phyloP scores from a whole-genome alignment of 2,888 invertebrate genomes.

The Branchellion lobata region DNA sequence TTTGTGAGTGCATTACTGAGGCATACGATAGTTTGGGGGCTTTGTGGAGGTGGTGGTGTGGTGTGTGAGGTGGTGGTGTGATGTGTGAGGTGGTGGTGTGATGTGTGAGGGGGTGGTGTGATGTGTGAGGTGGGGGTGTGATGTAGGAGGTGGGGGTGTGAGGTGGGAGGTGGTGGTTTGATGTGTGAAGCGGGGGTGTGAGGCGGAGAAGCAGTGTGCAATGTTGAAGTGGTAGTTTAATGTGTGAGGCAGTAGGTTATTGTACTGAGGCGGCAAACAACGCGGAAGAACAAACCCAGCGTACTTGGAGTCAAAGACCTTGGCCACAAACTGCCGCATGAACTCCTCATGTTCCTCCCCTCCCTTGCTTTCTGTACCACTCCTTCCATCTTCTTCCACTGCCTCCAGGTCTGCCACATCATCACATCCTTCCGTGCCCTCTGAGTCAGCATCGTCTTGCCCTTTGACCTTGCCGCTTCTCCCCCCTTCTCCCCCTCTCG shows the following conservation, averaged over 20 bases:
- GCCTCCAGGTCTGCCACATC: slow-evolving; percentile 44
- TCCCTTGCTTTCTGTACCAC: slow-evolving; percentile 47
- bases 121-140: too few relatives aligned
- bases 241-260: too few relatives aligned
- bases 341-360: slow-evolving; percentile 49
- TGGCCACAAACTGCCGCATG: slow-evolving; percentile 71
- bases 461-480: neutral
- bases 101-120: too few relatives aligned
- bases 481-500: neutral
- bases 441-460: slow-evolving; percentile 48
- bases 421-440: slow-evolving; percentile 52
- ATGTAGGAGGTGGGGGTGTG: too few relatives aligned
- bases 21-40: too few relatives aligned
- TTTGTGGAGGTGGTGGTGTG: too few relatives aligned
- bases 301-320: slow-evolving; percentile 67
- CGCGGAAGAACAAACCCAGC: slow-evolving; percentile 1
- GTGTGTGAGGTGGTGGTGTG: too few relatives aligned
- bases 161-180: too few relatives aligned
- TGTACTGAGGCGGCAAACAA: neutral
- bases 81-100: too few relatives aligned
- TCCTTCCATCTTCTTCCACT: slow-evolving; percentile 2
- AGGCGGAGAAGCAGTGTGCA: too few relatives aligned
- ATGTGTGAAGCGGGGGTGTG: too few relatives aligned
- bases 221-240: neutral
- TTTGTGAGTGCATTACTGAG: too few relatives aligned